A percentile compares a stretch with the other conserved stretches of the same genome.
Conservation (phyloP, 1,140 invertebrate genomes). For the Temnothorax longispinosus region DNA sequence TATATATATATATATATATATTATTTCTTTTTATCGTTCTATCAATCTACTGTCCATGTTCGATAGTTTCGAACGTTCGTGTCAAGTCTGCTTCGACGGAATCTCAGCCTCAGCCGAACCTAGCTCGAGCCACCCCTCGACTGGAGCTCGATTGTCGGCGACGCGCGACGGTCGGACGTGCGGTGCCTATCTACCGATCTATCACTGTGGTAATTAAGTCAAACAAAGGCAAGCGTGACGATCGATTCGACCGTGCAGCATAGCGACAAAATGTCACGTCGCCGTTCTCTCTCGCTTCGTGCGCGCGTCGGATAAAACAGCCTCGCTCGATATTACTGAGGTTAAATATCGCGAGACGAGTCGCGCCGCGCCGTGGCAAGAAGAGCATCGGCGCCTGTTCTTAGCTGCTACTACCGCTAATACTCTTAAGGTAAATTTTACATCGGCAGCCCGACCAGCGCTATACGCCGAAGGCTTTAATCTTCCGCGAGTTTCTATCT, state of each 20-base stretch:
- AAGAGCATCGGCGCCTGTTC: conserved; percentile 35
- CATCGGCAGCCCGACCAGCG: conserved; percentile 12
- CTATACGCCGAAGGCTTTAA: conserved; percentile 11
- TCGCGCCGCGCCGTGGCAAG: conserved; percentile 13
- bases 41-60: conserved; percentile 42
- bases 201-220: conserved; percentile 71
- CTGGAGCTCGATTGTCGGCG: conserved; percentile 49
- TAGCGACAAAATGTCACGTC: conserved; percentile 72
- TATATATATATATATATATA: neutral
- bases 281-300: conserved; percentile 28
- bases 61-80: conserved; percentile 66
- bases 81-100: conserved; percentile 45
- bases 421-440: conserved; percentile 47
- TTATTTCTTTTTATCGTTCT: neutral
- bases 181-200: conserved; percentile 72
- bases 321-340: conserved; percentile 42
- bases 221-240: conserved; percentile 75
- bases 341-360: conserved; percentile 52
- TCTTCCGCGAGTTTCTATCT: conserved; percentile 40
- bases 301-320: conserved; percentile 40
- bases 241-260: conserved; percentile 68
- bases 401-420: neutral
- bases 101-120: conserved; percentile 50
- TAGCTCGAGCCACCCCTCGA: conserved; percentile 37
- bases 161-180: conserved; percentile 67